A percentile compares a stretch with the other conserved stretches of the same genome.
phyloP scores from a whole-genome alignment of 2,797 vertebrate genomes.

The Spondyliosoma cantharus region DNA sequence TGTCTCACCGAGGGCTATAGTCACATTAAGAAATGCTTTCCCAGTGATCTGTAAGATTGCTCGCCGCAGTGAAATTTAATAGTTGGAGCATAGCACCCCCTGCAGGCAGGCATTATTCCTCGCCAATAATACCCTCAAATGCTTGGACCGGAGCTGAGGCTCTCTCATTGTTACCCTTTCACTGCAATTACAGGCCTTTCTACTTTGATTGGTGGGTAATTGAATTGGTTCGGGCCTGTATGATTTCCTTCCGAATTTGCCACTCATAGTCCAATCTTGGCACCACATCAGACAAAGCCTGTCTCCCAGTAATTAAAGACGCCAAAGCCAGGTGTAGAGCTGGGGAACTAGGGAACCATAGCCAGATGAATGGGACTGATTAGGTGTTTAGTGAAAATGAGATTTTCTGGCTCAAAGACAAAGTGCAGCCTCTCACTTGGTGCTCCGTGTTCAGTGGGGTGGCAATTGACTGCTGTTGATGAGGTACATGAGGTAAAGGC shows the following conservation, averaged over 20 bases:
- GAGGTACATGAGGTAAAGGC: slow-evolving; percentile 81
- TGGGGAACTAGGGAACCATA: slow-evolving; percentile 77
- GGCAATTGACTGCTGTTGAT: slow-evolving; percentile 82
- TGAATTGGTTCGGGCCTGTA: slow-evolving; percentile 86
- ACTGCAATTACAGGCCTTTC: slow-evolving; percentile 87
- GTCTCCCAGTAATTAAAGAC: slow-evolving; percentile 86
- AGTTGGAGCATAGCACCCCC: slow-evolving; percentile 88
- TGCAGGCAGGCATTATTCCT: slow-evolving; percentile 81
- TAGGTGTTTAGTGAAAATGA: slow-evolving; percentile 86
- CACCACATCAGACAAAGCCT: slow-evolving; percentile 83
- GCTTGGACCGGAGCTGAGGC: slow-evolving; percentile 51
- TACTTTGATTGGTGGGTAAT: slow-evolving; percentile 89
- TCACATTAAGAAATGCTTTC: slow-evolving; percentile 68
- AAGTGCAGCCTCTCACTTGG: slow-evolving; percentile 79
- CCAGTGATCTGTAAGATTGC: slow-evolving; percentile 68
- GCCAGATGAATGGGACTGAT: slow-evolving; percentile 87
- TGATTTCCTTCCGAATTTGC: slow-evolving; percentile 85
- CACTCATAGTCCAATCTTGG: slow-evolving; percentile 85
- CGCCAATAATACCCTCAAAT: slow-evolving; percentile 73
- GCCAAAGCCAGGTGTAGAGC: slow-evolving; percentile 83
- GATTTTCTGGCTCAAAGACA: slow-evolving; percentile 84
- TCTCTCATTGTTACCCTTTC: slow-evolving; percentile 81
- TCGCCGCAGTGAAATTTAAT: slow-evolving; percentile 74
- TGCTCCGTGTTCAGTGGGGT: slow-evolving; percentile 67
- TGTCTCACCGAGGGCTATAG: slow-evolving; percentile 73